These are phyloP conservation scores for Scaptomyza tumidula DNA, from an alignment of 2,888 invertebrate species.

Conservation along the genomic window DNA sequence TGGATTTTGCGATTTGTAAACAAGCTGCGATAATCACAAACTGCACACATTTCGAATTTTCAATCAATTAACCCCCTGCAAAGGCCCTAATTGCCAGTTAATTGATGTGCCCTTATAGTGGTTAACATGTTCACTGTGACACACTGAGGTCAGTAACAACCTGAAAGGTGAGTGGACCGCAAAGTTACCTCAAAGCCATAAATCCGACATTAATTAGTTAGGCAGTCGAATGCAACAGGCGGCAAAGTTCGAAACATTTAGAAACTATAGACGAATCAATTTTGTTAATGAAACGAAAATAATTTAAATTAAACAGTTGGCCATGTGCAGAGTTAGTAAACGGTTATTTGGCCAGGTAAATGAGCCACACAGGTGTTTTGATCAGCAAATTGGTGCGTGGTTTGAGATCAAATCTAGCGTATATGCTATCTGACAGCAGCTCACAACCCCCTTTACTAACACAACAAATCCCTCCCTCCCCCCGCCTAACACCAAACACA, in stretches of 20 bases:
- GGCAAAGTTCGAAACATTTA: slow-evolving; percentile 5
- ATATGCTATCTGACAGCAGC: slow-evolving; percentile 12
- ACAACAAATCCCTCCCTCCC: not conserved
- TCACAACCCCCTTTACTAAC: not conserved
- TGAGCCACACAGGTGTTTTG: slow-evolving; percentile 40
- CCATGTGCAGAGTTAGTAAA: slow-evolving; percentile 8
- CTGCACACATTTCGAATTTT: not conserved
- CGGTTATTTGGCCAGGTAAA: slow-evolving; percentile 42
- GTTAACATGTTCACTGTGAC: not conserved
- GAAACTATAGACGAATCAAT: slow-evolving; percentile 37
- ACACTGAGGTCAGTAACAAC: not conserved
- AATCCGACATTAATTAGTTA: slow-evolving; percentile 37
- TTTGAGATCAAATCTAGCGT: slow-evolving; percentile 42
- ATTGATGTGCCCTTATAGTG: not conserved
- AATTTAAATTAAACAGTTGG: slow-evolving; percentile 48
- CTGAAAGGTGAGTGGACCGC: not conserved
- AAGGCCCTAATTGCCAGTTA: not conserved
- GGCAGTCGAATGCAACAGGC: slow-evolving; percentile 23
- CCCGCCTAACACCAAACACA: no score
- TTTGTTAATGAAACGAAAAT: slow-evolving; percentile 55
- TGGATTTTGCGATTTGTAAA: not conserved
- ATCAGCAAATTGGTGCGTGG: slow-evolving; percentile 67
- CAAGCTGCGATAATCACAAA: not conserved
- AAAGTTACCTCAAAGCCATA: slow-evolving; percentile 1
- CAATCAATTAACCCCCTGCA: not conserved